Evolutionary conservation across 2,113 vertebrate species (phyloP).

Genomic region (Entosphenus tridentatus): DNA sequence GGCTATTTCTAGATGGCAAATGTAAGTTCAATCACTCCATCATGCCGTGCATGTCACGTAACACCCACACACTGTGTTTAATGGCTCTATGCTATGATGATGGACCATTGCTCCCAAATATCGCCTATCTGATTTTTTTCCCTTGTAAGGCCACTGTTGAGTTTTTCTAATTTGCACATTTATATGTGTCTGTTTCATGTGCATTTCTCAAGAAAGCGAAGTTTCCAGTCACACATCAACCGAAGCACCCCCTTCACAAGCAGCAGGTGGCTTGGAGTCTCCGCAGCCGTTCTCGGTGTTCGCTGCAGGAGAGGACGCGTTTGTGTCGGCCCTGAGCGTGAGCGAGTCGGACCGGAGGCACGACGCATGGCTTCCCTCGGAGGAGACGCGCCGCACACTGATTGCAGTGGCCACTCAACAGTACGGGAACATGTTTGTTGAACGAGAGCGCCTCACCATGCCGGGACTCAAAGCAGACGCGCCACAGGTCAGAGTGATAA

Average conservation of each 20-base stretch:
- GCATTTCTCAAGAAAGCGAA: no score
- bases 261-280: conserved; percentile 12
- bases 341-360: conserved; percentile 68
- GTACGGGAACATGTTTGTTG: conserved; percentile 35
- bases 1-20: conserved; percentile 10
- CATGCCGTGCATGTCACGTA: conserved; percentile 14
- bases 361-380: conserved; percentile 79
- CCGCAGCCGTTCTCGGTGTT: conserved; percentile 50
- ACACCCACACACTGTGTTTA: neutral
- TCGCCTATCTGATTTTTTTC: no score
- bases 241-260: no score
- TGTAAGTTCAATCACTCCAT: conserved; percentile 10
- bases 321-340: conserved; percentile 70
- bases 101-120: no score
- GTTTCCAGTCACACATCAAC: no score
- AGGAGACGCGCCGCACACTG: conserved; percentile 43
- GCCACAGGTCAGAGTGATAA: conserved; percentile 42
- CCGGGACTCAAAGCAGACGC: conserved; percentile 91
- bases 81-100: no score
- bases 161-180: no score
- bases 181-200: no score
- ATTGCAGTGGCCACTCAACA: conserved; percentile 55
- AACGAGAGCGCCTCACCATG: conserved; percentile 64
- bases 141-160: no score
- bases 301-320: conserved; percentile 57